A percentile compares a stretch with the other conserved stretches of the same genome.
These are phyloP conservation scores for Callipepla squamata DNA, from an alignment of 2,113 vertebrate genomes.

Conservation along the genomic window DNA sequence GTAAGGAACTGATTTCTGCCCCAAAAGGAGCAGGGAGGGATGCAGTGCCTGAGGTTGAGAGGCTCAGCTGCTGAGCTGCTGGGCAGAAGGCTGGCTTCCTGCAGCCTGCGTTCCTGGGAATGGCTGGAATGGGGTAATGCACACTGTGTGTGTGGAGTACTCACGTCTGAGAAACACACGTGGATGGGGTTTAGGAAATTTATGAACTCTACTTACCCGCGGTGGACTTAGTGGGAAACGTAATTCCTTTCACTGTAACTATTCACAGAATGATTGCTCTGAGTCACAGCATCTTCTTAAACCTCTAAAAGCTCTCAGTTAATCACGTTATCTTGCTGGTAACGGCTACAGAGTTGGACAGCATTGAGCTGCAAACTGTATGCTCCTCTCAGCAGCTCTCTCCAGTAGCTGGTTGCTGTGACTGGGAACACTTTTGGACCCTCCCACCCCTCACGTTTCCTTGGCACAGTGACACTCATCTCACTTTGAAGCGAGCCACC, in stretches of 20 bases:
- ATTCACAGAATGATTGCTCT: background rate
- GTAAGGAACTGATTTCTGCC: background rate
- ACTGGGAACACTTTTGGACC: constrained; percentile 15
- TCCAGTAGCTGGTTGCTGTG: background rate
- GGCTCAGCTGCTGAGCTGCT: background rate
- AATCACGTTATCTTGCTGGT: background rate
- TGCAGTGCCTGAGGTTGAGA: background rate
- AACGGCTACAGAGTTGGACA: background rate
- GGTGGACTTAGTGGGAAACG: background rate
- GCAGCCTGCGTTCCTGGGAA: background rate
- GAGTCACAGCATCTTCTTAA: background rate
- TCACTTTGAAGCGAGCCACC: background rate
- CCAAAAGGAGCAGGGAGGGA: background rate
- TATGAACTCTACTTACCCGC: background rate
- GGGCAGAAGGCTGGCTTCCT: background rate
- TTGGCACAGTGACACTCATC: background rate
- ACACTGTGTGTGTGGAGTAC: fast-evolving
- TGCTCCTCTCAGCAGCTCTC: background rate
- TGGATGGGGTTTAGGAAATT: background rate
- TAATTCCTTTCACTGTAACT: background rate
- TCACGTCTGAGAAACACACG: fast-evolving
- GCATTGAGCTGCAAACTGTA: background rate
- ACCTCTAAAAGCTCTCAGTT: background rate
- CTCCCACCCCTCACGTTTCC: background rate
- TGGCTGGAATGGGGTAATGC: background rate